These are phyloP conservation scores for Malurus alboscapulatus DNA, from an alignment of 2,113 vertebrate species.

Conservation along the genomic window DNA sequence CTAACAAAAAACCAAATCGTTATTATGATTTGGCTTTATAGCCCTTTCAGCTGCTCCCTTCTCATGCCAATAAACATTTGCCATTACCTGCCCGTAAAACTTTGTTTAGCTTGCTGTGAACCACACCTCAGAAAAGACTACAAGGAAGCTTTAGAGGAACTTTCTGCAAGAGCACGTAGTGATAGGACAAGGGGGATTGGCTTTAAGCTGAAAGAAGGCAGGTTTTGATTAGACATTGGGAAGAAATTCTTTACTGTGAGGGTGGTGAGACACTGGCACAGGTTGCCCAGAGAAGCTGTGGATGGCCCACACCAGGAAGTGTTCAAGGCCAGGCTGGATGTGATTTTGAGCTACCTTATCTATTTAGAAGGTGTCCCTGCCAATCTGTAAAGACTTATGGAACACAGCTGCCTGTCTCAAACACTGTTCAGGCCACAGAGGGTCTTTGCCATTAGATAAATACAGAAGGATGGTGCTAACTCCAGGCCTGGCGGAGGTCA, in stretches of 20 bases:
- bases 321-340: background rate
- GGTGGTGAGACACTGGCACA: background rate
- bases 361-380: background rate
- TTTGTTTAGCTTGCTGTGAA: background rate
- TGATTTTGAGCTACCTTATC: background rate
- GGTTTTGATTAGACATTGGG: background rate
- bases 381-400: background rate
- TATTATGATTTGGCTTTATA: slow-evolving; percentile 8
- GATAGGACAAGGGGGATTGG: background rate
- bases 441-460: background rate
- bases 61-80: background rate
- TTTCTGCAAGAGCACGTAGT: background rate
- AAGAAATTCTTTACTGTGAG: background rate
- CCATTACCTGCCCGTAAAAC: background rate
- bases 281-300: background rate
- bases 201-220: background rate
- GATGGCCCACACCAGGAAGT: background rate
- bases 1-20: background rate
- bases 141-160: background rate
- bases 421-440: background rate
- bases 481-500: background rate
- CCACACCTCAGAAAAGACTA: background rate
- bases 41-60: background rate
- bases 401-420: background rate
- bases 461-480: background rate